Evolutionary conservation across 2,888 invertebrate genomes (phyloP).

Genomic region (Colletes collaris): DNA sequence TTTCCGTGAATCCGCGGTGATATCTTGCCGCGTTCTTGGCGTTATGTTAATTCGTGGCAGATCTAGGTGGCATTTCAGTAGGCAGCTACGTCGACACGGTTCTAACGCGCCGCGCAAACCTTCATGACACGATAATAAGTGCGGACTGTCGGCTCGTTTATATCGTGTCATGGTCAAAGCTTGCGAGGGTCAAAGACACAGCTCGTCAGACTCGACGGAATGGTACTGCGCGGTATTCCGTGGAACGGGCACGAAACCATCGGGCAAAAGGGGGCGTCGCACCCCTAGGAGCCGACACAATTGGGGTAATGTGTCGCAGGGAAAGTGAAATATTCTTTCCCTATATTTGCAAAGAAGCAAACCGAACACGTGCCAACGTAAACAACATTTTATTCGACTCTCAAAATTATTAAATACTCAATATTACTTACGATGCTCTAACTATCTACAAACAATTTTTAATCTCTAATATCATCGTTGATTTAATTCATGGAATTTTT

Average conservation of each 20-base stretch:
- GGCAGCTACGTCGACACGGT: constrained; percentile 20
- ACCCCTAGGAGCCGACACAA: neutral
- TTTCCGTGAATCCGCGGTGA: constrained; percentile 6
- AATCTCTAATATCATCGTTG: no score
- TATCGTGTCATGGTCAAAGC: constrained; percentile 70
- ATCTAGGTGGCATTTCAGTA: constrained; percentile 28
- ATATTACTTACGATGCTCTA: no score
- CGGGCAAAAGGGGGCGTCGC: constrained; percentile 6
- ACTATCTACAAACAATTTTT: no score
- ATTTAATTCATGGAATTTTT: no score
- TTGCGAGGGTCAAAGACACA: constrained; percentile 68
- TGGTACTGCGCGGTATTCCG: constrained; percentile 23
- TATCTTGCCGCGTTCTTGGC: neutral
- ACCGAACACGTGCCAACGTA: no score
- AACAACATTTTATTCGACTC: no score
- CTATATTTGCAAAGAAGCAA: no score
- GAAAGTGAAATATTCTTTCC: neutral
- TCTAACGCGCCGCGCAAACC: constrained; percentile 37
- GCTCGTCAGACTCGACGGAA: constrained; percentile 36
- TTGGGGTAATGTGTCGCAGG: neutral
- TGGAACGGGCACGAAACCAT: constrained; percentile 1
- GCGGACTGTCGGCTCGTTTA: constrained; percentile 58
- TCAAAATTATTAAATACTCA: no score
- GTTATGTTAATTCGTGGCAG: constrained; percentile 32
- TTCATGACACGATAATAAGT: constrained; percentile 54